Percentiles rank a stretch among this genome's conserved stretches.
Conservation (phyloP, 2,888 invertebrate species). For the Apodemia mormo region DNA sequence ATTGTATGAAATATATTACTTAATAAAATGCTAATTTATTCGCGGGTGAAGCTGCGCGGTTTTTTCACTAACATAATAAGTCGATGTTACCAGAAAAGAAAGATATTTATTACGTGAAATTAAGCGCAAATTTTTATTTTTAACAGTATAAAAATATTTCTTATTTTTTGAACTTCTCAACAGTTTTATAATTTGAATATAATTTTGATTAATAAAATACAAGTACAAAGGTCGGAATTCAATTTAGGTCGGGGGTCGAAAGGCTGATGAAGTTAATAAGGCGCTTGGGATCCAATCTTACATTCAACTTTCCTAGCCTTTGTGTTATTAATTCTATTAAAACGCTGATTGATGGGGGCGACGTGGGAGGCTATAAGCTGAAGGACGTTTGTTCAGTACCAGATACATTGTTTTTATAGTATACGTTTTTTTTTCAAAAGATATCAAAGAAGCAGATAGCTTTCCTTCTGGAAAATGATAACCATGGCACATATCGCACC, state of each 20-base stretch:
- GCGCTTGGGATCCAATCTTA: slow-evolving; percentile 16
- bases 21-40: too few species aligned
- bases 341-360: slow-evolving; percentile 12
- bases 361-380: not conserved
- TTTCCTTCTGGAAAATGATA: too few species aligned
- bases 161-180: not conserved
- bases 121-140: not conserved
- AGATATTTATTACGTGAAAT: too few species aligned
- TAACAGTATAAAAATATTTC: not conserved
- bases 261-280: slow-evolving; percentile 13
- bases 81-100: too few species aligned
- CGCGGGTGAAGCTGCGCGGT: too few species aligned
- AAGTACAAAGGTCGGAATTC: slow-evolving; percentile 17
- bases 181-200: slow-evolving; percentile 6
- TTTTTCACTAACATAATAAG: too few species aligned
- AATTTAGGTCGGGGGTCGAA: slow-evolving; percentile 16
- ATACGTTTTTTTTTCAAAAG: too few species aligned
- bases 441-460: too few species aligned
- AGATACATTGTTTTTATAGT: not conserved
- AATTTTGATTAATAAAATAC: slow-evolving; percentile 10
- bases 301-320: slow-evolving; percentile 14
- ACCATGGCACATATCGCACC: too few species aligned
- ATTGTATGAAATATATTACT: too few species aligned
- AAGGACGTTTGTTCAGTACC: not conserved
- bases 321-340: slow-evolving; percentile 14